Percentiles rank a stretch among this genome's conserved stretches.
These are phyloP conservation scores for Drosophila prostipennis DNA, from an alignment of 2,888 invertebrate genomes.

Conservation along the genomic window DNA sequence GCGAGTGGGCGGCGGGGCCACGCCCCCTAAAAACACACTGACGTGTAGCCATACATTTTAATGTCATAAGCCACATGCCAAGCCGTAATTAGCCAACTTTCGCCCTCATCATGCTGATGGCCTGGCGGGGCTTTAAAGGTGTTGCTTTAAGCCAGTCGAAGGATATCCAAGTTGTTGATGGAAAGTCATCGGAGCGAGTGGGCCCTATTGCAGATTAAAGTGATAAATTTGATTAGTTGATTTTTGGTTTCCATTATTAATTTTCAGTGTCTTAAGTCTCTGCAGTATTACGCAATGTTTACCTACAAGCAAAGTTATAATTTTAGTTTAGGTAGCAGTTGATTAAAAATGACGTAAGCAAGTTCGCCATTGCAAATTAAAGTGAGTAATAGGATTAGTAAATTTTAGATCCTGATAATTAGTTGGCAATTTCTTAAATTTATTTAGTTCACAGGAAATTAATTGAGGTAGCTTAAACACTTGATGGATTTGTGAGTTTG, in stretches of 20 bases:
- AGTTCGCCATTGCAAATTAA: not conserved
- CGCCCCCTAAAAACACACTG: slow-evolving; percentile 27
- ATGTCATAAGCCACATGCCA: slow-evolving; percentile 75
- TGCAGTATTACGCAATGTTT: not conserved
- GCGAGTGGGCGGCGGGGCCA: slow-evolving; percentile 7
- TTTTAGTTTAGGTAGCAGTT: not conserved
- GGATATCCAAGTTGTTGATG: slow-evolving; percentile 8
- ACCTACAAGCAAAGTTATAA: not conserved
- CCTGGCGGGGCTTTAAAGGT: slow-evolving; percentile 33
- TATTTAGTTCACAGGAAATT: too few species aligned
- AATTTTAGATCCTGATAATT: too few species aligned
- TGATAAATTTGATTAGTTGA: slow-evolving; percentile 22
- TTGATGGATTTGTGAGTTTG: not conserved
- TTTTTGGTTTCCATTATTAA: slow-evolving; percentile 7
- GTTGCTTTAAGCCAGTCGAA: slow-evolving; percentile 35
- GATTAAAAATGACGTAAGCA: not conserved
- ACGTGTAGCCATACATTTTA: slow-evolving; percentile 56
- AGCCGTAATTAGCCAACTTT: slow-evolving; percentile 62
- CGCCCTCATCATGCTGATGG: slow-evolving; percentile 32
- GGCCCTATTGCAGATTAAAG: slow-evolving; percentile 1
- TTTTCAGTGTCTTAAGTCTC: not conserved
- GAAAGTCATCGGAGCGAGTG: slow-evolving; percentile 1
- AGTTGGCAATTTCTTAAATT: too few species aligned
- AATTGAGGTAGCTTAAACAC: not conserved
- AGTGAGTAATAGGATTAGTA: not conserved